Evolutionary conservation across 2,888 invertebrate species (phyloP).

Genomic region (Melieria omissa): DNA sequence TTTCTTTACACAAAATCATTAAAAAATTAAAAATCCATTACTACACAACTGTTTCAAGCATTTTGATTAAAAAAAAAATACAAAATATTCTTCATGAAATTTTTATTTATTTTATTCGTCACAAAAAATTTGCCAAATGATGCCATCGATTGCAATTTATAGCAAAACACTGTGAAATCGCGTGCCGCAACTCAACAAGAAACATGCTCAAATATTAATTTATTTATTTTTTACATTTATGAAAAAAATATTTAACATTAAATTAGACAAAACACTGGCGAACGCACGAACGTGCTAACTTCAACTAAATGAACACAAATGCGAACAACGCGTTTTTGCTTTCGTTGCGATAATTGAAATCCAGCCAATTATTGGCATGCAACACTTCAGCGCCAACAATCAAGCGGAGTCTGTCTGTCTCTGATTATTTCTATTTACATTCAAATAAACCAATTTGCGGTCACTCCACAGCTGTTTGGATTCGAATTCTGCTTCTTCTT

Average conservation of each 20-base stretch:
- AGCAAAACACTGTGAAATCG: background rate
- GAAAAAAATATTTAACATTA: background rate
- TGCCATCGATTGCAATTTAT: background rate
- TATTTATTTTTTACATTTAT: background rate
- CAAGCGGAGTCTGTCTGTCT: background rate
- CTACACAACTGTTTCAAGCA: no score
- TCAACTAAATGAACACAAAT: background rate
- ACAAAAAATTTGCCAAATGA: background rate
- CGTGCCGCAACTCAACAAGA: background rate
- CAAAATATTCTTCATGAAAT: slow-evolving; percentile 20
- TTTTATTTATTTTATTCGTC: slow-evolving; percentile 2
- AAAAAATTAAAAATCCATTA: no score
- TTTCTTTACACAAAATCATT: no score
- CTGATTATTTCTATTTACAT: background rate
- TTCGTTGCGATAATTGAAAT: no score
- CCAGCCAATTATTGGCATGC: no score
- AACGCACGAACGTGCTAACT: background rate
- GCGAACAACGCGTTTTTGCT: no score
- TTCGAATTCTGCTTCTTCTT: no score
- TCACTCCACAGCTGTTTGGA: no score
- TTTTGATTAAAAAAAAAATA: slow-evolving; percentile 27
- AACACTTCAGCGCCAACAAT: no score
- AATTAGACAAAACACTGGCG: background rate
- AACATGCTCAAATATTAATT: background rate
- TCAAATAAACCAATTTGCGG: no score